Percentiles rank a stretch among this genome's conserved stretches.
These are phyloP conservation scores for Sebastes reedi DNA, from an alignment of 2,797 vertebrate genomes.

Conservation along the genomic window DNA sequence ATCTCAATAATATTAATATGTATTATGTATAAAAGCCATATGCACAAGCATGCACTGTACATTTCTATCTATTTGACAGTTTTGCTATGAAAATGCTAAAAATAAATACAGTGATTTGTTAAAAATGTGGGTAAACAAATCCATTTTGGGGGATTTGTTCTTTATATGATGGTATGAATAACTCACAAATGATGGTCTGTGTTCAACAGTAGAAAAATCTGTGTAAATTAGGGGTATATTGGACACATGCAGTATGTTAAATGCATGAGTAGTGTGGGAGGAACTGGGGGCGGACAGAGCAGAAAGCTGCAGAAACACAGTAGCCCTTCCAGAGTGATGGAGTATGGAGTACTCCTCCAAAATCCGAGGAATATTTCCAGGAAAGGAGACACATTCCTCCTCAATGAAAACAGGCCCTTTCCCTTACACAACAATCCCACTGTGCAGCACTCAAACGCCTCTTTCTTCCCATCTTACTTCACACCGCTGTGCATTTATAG, in stretches of 20 bases:
- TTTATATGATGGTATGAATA: neutral
- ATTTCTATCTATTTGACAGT: neutral
- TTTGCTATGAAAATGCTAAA: neutral
- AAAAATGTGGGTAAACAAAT: neutral
- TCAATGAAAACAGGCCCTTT: constrained; percentile 33
- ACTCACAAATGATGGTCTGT: neutral
- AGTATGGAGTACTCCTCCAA: constrained; percentile 18
- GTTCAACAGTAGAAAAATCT: neutral
- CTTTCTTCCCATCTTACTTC: constrained; percentile 3
- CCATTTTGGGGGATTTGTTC: too few relatives aligned
- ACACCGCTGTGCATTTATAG: constrained; percentile 21
- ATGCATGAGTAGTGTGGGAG: constrained; percentile 27
- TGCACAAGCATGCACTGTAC: neutral
- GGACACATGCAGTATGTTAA: neutral
- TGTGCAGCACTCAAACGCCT: neutral
- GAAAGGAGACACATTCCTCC: constrained; percentile 39
- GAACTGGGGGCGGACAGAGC: neutral
- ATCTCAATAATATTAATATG: neutral
- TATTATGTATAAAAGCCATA: neutral
- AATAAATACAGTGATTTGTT: neutral
- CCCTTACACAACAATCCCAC: constrained; percentile 24
- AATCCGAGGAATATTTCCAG: constrained; percentile 39
- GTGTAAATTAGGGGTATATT: neutral
- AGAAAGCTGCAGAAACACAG: constrained; percentile 16
- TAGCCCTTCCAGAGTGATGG: constrained; percentile 17